These are phyloP conservation scores for Micoletzkya japonica DNA, from an alignment of 2,888 invertebrate genomes.

Conservation along the genomic window DNA sequence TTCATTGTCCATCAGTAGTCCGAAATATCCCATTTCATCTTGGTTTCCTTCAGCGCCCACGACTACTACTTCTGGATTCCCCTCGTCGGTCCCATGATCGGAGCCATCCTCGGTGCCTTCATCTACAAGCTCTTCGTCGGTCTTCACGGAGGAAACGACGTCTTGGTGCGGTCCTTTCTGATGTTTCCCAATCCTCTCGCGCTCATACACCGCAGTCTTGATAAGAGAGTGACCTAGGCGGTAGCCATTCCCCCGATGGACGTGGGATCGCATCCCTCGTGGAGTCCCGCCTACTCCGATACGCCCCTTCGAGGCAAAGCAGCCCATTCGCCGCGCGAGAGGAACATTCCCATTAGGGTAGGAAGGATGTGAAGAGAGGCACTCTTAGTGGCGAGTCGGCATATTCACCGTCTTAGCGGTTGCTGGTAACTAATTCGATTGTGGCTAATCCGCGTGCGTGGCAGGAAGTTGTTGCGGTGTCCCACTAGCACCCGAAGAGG, in stretches of 20 bases:
- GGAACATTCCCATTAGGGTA: no score
- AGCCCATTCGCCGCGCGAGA: no score
- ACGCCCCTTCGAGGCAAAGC: neutral
- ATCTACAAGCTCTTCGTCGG: conserved; percentile 67
- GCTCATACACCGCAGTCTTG: no score
- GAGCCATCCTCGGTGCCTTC: conserved; percentile 68
- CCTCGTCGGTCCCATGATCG: conserved; percentile 68
- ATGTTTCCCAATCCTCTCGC: no score
- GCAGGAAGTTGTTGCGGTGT: no score
- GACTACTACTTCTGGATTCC: conserved; percentile 70
- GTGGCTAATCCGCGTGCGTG: no score
- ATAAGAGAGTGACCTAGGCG: no score
- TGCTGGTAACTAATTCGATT: no score
- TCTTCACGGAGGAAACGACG: conserved; percentile 67
- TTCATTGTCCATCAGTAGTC: neutral
- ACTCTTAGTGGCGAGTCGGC: no score
- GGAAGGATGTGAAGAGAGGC: no score
- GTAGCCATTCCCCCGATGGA: no score
- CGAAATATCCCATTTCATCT: neutral
- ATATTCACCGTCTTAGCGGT: no score
- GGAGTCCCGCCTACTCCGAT: neutral
- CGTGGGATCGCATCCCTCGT: neutral
- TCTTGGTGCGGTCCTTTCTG: conserved; percentile 38
- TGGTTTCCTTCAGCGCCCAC: conserved; percentile 56
- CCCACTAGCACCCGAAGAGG: neutral